phyloP scores from a whole-genome alignment of 1,140 invertebrate genomes.

The Aphis craccivora region DNA sequence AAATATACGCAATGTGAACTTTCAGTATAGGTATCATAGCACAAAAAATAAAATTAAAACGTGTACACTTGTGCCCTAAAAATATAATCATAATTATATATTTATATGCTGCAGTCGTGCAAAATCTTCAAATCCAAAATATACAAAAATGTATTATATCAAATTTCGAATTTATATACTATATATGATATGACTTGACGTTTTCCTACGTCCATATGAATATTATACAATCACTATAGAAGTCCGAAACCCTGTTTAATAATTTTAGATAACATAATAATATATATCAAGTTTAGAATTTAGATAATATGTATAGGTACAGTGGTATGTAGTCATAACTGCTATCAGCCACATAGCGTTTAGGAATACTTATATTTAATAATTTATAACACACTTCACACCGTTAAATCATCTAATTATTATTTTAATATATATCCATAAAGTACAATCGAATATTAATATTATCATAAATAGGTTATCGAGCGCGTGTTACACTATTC shows the following conservation, averaged over 20 bases:
- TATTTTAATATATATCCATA: not conserved
- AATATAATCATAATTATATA: no score
- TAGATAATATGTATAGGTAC: not conserved
- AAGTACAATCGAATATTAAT: not conserved
- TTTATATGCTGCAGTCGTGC: no score
- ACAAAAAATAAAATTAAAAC: not conserved
- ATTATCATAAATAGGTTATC: constrained; percentile 23
- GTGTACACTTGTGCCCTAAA: no score
- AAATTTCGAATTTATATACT: no score
- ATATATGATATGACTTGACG: no score
- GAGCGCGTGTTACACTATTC: not conserved
- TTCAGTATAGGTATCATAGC: not conserved
- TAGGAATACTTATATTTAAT: not conserved
- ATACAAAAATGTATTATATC: no score
- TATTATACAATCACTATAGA: no score
- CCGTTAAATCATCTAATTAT: not conserved
- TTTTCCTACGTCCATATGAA: no score
- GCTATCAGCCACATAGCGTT: not conserved
- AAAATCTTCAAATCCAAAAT: no score
- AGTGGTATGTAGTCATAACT: not conserved
- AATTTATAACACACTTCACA: not conserved
- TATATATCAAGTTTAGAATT: not conserved
- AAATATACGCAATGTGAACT: not conserved
- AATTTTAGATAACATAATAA: not conserved
- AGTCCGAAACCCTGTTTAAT: no score